These are phyloP conservation scores for Triplophysa rosa DNA, from an alignment of 2,113 vertebrate species.

Conservation along the genomic window DNA sequence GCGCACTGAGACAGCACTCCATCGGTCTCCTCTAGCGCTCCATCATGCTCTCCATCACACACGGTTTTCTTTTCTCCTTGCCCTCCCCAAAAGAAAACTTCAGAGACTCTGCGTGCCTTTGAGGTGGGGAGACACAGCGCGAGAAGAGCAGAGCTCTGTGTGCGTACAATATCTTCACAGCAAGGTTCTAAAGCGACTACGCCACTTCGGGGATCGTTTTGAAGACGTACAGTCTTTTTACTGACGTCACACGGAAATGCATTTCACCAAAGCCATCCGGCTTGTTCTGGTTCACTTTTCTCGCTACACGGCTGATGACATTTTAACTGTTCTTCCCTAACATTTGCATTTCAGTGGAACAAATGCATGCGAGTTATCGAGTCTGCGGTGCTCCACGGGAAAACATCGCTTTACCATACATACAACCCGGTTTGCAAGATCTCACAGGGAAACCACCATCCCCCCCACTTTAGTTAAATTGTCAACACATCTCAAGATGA, in stretches of 20 bases:
- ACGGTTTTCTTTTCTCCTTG: constrained; percentile 42
- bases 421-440: constrained; percentile 30
- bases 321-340: constrained; percentile 67
- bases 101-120: constrained; percentile 44
- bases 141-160: constrained; percentile 42
- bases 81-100: constrained; percentile 49
- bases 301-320: constrained; percentile 64
- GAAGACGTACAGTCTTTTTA: constrained; percentile 51
- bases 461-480: constrained; percentile 22
- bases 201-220: constrained; percentile 53
- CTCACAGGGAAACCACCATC: constrained; percentile 12
- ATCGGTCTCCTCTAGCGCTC: constrained; percentile 49
- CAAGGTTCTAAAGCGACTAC: constrained; percentile 64
- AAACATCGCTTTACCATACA: constrained; percentile 40
- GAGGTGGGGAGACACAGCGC: constrained; percentile 34
- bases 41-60: constrained; percentile 52
- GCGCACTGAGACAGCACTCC: constrained; percentile 54
- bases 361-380: constrained; percentile 71
- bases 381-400: constrained; percentile 63
- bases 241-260: constrained; percentile 65
- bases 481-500: constrained; percentile 39
- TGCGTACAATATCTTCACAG: constrained; percentile 53
- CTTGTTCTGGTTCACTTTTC: constrained; percentile 68
- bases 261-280: constrained; percentile 68
- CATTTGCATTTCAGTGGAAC: constrained; percentile 73